Base-by-base conservation (phyloP, 2,888 invertebrate species). In the Pachydiplax longipennis region DNA sequence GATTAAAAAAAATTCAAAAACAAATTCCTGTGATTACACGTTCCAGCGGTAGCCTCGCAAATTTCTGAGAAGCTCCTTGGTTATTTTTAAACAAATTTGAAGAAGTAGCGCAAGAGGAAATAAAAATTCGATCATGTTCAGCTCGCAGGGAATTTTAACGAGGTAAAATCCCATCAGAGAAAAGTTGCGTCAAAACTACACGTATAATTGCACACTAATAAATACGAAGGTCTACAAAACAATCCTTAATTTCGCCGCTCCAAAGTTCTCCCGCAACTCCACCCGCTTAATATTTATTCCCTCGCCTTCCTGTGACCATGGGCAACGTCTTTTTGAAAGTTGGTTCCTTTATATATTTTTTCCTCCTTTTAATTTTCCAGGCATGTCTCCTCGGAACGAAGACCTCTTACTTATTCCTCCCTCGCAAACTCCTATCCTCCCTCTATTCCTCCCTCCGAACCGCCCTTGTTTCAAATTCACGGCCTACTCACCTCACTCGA, bases 271-370 rank as follows among this genome's bases (percentile, higher is more conserved):
- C 18, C 44, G 25, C 81, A 2, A 53, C 35, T 61, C 87, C 65
- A 37, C 65, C 35, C 61, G 35, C 87, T 87, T 87, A 87, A 87
- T 87, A 87, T 87, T 87, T 87, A 87, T 87, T 87, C 87, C 87
- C 87, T 58, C 40, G 87, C 87, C 61, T 87, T 87, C 37, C 61
- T 87, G 87, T 87, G 87, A 87, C 87, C 87, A 40, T 87, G 65
- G 87, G 58, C 87, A 87, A 65, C 87, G 87, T 87, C 87, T 87
- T 87, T 87, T 87, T 65, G 87, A 87, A 87, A 87, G 87, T 87
- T 87, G 65, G 87, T 87, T 44, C 44, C 44, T 44, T 44, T 61
- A 87, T 61, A n/a, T 61, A 61, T 87, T 87, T 87, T 73, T 73
- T 87, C 61, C 82, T 53, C 37, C 87, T 87, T 87, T 87, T 87